phyloP scores from a whole-genome alignment of 2,113 vertebrate genomes.

The Paraplagusia blochii region DNA sequence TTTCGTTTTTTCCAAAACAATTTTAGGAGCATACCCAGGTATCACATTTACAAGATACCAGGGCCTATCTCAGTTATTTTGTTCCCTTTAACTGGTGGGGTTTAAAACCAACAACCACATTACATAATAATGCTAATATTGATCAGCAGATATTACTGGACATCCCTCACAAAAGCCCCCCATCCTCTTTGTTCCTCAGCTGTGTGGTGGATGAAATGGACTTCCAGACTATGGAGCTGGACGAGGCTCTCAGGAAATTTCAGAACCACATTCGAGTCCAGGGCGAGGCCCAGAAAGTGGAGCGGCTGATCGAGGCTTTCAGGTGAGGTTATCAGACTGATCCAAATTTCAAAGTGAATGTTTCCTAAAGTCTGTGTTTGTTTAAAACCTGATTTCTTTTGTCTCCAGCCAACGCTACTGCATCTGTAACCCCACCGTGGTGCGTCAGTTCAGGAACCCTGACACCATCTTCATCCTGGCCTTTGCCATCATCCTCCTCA shows the following conservation, averaged over 20 bases:
- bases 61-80: too few relatives aligned
- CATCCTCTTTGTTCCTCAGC: slow-evolving; percentile 62
- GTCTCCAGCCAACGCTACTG: slow-evolving; percentile 90
- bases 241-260: slow-evolving; percentile 96
- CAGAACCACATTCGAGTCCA: slow-evolving; percentile 97
- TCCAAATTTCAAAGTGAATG: too few relatives aligned
- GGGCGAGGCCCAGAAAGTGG: slow-evolving; percentile 96
- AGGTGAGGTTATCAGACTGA: too few relatives aligned
- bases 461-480: slow-evolving; percentile 99
- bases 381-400: background rate
- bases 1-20: too few relatives aligned
- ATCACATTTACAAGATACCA: too few relatives aligned
- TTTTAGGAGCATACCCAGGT: too few relatives aligned
- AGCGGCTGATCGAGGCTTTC: slow-evolving; percentile 95
- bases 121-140: too few relatives aligned
- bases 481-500: slow-evolving; percentile 96
- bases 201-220: slow-evolving; percentile 99
- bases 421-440: slow-evolving; percentile 95
- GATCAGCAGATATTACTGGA: too few relatives aligned
- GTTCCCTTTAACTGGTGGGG: too few relatives aligned
- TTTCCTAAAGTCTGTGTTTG: too few relatives aligned
- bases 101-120: too few relatives aligned
- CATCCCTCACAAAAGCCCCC: background rate
- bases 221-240: slow-evolving; percentile 95
- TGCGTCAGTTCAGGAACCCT: slow-evolving; percentile 94